Percentiles rank a stretch among this genome's conserved stretches.
Evolutionary conservation across 2,888 invertebrate species (phyloP).

Genomic region (Steinernema hermaphroditum): DNA sequence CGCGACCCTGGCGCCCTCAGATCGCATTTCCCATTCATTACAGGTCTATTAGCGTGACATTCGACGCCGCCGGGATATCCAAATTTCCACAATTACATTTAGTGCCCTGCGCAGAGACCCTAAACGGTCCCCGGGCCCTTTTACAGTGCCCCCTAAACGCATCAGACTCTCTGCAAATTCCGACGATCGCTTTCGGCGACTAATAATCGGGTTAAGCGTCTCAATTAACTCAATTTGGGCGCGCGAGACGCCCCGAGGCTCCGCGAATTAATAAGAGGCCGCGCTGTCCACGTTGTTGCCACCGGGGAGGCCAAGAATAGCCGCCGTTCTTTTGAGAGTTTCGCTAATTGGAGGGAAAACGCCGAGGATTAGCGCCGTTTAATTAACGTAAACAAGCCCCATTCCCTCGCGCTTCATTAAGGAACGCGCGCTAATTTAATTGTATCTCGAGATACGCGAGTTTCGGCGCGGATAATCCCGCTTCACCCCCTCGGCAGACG

Average conservation of each 20-base stretch:
- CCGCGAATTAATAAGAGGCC: not conserved
- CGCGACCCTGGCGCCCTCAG: not conserved
- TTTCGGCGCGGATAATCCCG: too few relatives aligned
- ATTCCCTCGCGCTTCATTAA: not conserved
- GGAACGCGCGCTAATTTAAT: not conserved
- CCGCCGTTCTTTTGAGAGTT: not conserved
- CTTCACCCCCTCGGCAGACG: too few relatives aligned
- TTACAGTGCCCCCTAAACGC: too few relatives aligned
- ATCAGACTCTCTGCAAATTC: too few relatives aligned
- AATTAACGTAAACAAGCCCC: not conserved
- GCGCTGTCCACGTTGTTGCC: too few relatives aligned
- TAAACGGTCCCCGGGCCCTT: too few relatives aligned
- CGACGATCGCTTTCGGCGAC: too few relatives aligned
- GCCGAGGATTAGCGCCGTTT: not conserved
- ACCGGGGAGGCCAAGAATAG: not conserved
- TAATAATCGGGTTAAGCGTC: conserved; percentile 23
- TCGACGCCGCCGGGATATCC: not conserved
- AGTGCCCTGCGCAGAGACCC: not conserved
- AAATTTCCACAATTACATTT: not conserved
- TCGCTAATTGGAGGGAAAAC: not conserved
- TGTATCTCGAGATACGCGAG: not conserved
- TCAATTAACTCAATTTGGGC: conserved; percentile 22
- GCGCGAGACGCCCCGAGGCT: not conserved
- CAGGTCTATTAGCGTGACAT: conserved; percentile 9
- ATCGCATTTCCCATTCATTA: conserved; percentile 27